phyloP scores from a whole-genome alignment of 2,888 invertebrate genomes.

The Nemurella pictetii region DNA sequence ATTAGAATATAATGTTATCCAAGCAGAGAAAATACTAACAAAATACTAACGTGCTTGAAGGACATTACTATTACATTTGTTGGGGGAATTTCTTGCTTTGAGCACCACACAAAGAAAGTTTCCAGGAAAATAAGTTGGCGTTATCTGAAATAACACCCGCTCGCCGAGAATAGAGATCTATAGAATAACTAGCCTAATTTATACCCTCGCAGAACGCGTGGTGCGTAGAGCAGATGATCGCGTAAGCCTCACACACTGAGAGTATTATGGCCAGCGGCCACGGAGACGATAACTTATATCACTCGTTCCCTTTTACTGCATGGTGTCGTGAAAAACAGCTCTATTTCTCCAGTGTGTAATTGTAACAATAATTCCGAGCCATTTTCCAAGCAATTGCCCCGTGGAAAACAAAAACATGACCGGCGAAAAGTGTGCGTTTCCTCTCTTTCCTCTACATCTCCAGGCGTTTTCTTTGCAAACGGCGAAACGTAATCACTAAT shows the following conservation, averaged over 20 bases:
- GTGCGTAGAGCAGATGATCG: not conserved
- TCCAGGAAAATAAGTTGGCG: no score
- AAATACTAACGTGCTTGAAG: no score
- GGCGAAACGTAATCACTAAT: not conserved
- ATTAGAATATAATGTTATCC: no score
- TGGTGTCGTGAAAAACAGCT: slow-evolving; percentile 10
- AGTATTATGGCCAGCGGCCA: not conserved
- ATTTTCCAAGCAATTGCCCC: slow-evolving; percentile 29
- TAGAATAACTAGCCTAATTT: no score
- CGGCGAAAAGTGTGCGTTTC: slow-evolving; percentile 20
- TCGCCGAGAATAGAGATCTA: no score
- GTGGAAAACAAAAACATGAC: slow-evolving; percentile 15
- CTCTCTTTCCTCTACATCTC: not conserved
- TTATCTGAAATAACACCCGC: no score
- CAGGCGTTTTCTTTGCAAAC: not conserved
- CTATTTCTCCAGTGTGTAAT: slow-evolving; percentile 27
- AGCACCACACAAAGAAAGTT: no score
- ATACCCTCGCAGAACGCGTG: no score
- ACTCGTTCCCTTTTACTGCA: slow-evolving; percentile 4
- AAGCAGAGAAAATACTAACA: no score
- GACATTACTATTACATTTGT: no score
- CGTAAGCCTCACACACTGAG: not conserved
- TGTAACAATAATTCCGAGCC: slow-evolving; percentile 31
- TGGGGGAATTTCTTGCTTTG: no score
- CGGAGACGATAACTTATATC: not conserved